Percentiles rank a stretch among this genome's conserved stretches.
Conservation (phyloP, 1,140 invertebrate species). For the Zaprionus ghesquierei region DNA sequence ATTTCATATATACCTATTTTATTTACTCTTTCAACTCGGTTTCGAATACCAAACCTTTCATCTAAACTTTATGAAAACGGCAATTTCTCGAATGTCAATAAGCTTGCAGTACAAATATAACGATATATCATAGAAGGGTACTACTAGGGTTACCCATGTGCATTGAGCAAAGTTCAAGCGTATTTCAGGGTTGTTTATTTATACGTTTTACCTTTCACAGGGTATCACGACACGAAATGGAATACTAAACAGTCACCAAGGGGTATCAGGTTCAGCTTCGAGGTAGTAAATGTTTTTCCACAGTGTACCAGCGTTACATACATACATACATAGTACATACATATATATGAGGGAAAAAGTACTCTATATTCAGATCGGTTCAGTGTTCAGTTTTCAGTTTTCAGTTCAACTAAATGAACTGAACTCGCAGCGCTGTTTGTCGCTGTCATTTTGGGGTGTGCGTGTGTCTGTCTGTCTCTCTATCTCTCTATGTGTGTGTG, state of each 20-base stretch:
- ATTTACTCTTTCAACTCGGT: not conserved
- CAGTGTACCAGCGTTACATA: conserved; percentile 25
- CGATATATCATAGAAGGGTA: not conserved
- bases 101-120: not conserved
- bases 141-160: not conserved
- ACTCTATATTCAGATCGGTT: conserved; percentile 53
- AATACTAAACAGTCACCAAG: not conserved
- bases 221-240: not conserved
- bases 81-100: not conserved
- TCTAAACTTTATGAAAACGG: not conserved
- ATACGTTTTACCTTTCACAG: conserved; percentile 5
- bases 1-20: not conserved
- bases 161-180: not conserved
- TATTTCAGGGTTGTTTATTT: not conserved
- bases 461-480: not conserved
- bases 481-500: not conserved
- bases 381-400: conserved; percentile 44
- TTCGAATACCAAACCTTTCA: not conserved
- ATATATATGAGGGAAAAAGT: conserved; percentile 2
- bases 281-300: conserved; percentile 3
- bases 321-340: not conserved
- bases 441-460: conserved; percentile 53
- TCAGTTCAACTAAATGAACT: conserved; percentile 54
- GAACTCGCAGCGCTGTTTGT: conserved; percentile 50
- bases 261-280: not conserved